Evolutionary conservation across 2,797 vertebrate species (phyloP), one percentile per base, ranked within the genome.

Genomic region (Coilia nasus): DNA sequence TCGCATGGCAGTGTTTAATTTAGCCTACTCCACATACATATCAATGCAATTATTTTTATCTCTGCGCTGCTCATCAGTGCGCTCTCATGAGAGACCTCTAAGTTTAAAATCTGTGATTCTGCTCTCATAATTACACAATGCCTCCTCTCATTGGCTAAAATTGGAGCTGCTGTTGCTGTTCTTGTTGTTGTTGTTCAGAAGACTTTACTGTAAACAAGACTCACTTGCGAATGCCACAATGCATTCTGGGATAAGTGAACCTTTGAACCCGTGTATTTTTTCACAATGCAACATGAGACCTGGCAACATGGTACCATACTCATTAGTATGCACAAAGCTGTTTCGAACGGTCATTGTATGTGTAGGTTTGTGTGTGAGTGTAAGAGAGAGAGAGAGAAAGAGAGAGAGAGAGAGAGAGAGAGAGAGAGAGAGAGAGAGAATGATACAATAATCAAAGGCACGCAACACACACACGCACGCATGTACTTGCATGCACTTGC

Each of bases 1-100:
- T 78, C 31, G 44, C 44, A 78, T 78, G 17, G 15, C 35, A 78
- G 71, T 78, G 35, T 78, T 78, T 78, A 78, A 78, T 78, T 44
- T 17, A 78, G 71, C 44, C 71, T 44, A 78, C 67, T 75, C 67
- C 67, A 75, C 67, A 75, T 75, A 31, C 67, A 75, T 75, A 75
- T 75, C 28, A 75, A 75, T 75, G 67, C 44, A 78, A 78, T 78
- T 41, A 78, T 78, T 78, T 41, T 44, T 78, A 78, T 78, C 71
- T 44, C 15, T 44, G 71, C 3, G 71, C 19, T 9, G 31, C 35
- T 78, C 71, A 78, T 78, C 35, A 44, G 17, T 35, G 25, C 21
- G 71, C 17, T 44, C 71, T 44, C 71, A 78, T 78, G 71, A 78
- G 35, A 44, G 15, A 21, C 44, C 15, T 10, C 67, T 35, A 75